Conservation (phyloP, 2,888 invertebrate genomes). For the Chloroclystis v-ata region DNA sequence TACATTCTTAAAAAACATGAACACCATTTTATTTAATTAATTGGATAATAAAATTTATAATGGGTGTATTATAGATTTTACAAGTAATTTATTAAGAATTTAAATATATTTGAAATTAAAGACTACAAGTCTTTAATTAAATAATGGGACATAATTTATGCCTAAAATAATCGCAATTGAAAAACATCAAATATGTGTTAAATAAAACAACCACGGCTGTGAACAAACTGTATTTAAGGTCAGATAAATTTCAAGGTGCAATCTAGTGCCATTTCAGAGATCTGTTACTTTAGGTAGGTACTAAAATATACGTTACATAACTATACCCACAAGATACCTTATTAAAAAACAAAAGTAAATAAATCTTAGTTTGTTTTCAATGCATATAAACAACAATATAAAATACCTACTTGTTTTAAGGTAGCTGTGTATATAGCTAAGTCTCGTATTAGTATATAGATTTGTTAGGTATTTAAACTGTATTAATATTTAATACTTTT, state of each 20-base stretch:
- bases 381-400: too few relatives aligned
- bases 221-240: slow-evolving; percentile 45
- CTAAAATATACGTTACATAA: slow-evolving; percentile 2
- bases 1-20: too few relatives aligned
- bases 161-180: not conserved
- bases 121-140: too few relatives aligned
- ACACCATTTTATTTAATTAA: too few relatives aligned
- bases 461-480: not conserved
- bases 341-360: not conserved
- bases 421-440: too few relatives aligned
- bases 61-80: too few relatives aligned
- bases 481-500: slow-evolving; percentile 6
- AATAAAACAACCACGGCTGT: slow-evolving; percentile 53
- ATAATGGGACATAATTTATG: too few relatives aligned
- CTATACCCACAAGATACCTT: not conserved
- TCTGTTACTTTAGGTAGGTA: slow-evolving; percentile 32
- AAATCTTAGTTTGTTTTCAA: too few relatives aligned
- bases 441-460: not conserved
- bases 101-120: too few relatives aligned
- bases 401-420: too few relatives aligned
- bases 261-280: slow-evolving; percentile 45
- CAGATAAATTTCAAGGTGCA: slow-evolving; percentile 35
- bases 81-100: too few relatives aligned
- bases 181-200: slow-evolving; percentile 18
- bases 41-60: too few relatives aligned